Evolutionary conservation across 1,140 invertebrate species (phyloP).

Genomic region (Hirudo medicinalis): DNA sequence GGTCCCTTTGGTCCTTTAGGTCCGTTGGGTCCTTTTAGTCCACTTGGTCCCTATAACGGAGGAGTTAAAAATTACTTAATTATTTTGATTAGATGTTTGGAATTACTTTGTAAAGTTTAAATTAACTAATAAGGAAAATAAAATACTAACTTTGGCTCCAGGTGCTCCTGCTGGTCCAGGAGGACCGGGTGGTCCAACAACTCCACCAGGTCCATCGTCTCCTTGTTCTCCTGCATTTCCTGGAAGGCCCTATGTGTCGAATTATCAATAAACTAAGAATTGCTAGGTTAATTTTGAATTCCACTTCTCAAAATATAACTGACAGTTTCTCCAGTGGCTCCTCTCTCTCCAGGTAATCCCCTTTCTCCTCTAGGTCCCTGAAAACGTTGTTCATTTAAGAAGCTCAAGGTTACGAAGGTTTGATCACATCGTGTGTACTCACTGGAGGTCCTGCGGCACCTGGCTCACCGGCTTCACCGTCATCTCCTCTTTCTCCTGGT

Average conservation of each 20-base stretch:
- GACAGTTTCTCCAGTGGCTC: not conserved
- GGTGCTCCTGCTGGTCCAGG: slow-evolving; percentile 1
- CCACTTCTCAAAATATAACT: too few species aligned
- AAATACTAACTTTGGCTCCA: not conserved
- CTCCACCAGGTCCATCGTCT: not conserved
- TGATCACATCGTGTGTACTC: not conserved
- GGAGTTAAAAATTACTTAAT: not conserved
- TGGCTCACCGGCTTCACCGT: not conserved
- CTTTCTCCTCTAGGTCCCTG: slow-evolving; percentile 2
- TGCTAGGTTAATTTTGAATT: too few species aligned
- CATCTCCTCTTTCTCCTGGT: not conserved
- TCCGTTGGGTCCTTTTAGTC: not conserved
- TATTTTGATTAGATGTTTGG: not conserved
- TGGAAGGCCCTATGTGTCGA: not conserved
- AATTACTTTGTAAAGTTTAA: not conserved
- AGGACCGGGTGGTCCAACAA: not conserved
- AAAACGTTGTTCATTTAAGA: too few species aligned
- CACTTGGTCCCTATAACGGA: not conserved
- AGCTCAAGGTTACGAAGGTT: too few species aligned
- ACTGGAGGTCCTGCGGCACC: not conserved
- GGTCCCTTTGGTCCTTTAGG: not conserved
- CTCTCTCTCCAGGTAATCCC: not conserved
- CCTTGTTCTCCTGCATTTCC: not conserved
- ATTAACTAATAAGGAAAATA: not conserved
- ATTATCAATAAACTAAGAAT: not conserved